These are phyloP conservation scores for Pegoplata infirma DNA, from an alignment of 2,888 invertebrate species.

Conservation along the genomic window DNA sequence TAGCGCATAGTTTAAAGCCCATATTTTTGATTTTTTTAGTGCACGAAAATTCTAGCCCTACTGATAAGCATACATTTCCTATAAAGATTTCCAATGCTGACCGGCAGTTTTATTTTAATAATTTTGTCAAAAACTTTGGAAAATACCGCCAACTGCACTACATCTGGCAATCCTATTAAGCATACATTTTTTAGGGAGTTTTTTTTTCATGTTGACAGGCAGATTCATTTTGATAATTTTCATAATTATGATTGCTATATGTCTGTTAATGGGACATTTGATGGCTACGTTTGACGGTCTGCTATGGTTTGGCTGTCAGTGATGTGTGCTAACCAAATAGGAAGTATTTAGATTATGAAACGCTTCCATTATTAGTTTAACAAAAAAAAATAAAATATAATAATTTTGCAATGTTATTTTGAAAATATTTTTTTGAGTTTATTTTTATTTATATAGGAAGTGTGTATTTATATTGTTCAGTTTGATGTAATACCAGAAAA, in stretches of 20 bases:
- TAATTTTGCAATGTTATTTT: neutral
- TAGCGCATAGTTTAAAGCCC: too few species aligned
- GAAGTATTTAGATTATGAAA: slow-evolving; percentile 28
- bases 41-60: too few species aligned
- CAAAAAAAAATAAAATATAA: neutral
- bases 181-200: slow-evolving; percentile 1
- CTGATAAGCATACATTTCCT: too few species aligned
- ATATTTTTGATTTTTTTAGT: too few species aligned
- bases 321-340: slow-evolving; percentile 10
- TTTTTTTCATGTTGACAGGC: slow-evolving; percentile 22
- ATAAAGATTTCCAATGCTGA: too few species aligned
- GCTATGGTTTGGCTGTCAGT: neutral
- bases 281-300: slow-evolving; percentile 10
- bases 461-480: neutral
- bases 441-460: too few species aligned
- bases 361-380: slow-evolving; percentile 25
- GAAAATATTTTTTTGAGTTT: neutral
- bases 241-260: slow-evolving; percentile 28
- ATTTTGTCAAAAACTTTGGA: too few species aligned
- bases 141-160: too few species aligned
- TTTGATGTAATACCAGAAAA: neutral
- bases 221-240: slow-evolving; percentile 25
- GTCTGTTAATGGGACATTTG: neutral
- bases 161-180: too few species aligned
- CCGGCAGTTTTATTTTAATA: too few species aligned